These are phyloP conservation scores for Tricholaema leucomelas DNA, from an alignment of 2,113 vertebrate species.

Conservation along the genomic window DNA sequence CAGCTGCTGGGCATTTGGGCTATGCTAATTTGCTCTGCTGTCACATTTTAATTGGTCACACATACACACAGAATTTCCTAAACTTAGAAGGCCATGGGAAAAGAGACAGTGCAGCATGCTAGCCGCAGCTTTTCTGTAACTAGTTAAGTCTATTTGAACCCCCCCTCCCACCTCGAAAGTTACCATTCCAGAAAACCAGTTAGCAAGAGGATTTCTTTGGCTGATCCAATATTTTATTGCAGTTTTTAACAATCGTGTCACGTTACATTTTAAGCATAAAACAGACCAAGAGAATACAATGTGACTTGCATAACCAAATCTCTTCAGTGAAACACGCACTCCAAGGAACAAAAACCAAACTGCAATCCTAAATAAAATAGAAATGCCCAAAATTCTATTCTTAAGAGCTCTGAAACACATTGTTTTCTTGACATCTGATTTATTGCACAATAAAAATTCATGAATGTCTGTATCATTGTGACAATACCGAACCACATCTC, in stretches of 20 bases:
- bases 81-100: slow-evolving; percentile 52
- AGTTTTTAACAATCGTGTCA: slow-evolving; percentile 37
- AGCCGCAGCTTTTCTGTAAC: slow-evolving; percentile 34
- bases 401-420: slow-evolving; percentile 44
- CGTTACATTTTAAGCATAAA: slow-evolving; percentile 43
- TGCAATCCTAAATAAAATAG: slow-evolving; percentile 39
- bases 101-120: slow-evolving; percentile 6
- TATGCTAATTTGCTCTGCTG: neutral
- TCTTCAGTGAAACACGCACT: slow-evolving; percentile 36
- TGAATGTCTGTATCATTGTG: slow-evolving; percentile 29
- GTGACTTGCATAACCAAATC: slow-evolving; percentile 48
- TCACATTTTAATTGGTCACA: slow-evolving; percentile 28
- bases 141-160: slow-evolving; percentile 18
- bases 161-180: too few species aligned
- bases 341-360: slow-evolving; percentile 38
- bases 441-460: slow-evolving; percentile 51
- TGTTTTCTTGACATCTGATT: slow-evolving; percentile 66
- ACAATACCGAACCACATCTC: neutral
- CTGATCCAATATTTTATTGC: slow-evolving; percentile 23
- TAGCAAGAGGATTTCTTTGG: neutral
- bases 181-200: slow-evolving; percentile 33
- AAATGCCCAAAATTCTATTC: slow-evolving; percentile 43
- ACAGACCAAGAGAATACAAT: slow-evolving; percentile 51
- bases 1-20: slow-evolving; percentile 30
- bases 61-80: neutral